A percentile compares a stretch with the other conserved stretches of the same genome.
These are phyloP conservation scores for Scaptomyza caliginosa DNA, from an alignment of 2,888 invertebrate genomes.

Conservation along the genomic window DNA sequence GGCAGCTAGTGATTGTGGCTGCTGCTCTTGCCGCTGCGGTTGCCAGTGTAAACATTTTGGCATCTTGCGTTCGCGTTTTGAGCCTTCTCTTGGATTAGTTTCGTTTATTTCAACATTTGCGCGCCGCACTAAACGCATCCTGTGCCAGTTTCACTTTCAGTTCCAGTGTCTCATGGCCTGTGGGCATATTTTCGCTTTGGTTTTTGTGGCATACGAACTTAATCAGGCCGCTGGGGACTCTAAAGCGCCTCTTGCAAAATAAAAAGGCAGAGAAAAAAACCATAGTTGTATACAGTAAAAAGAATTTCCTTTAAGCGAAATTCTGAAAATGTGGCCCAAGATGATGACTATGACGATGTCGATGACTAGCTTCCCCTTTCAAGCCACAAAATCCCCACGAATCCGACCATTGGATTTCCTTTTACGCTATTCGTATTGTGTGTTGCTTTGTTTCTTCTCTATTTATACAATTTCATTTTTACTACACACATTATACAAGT, in stretches of 20 bases:
- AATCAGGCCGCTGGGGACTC: constrained; percentile 79
- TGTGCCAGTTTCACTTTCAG: constrained; percentile 36
- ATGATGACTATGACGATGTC: constrained; percentile 72
- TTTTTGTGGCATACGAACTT: constrained; percentile 62
- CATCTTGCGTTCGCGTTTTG: constrained; percentile 55
- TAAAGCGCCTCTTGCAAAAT: constrained; percentile 51
- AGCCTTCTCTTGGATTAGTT: constrained; percentile 78
- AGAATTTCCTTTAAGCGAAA: constrained; percentile 71
- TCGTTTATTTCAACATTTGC: constrained; percentile 78
- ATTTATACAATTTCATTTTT: constrained; percentile 21
- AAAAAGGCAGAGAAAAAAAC: not conserved
- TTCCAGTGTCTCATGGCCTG: constrained; percentile 29
- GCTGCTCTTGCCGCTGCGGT: constrained; percentile 36
- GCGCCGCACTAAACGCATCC: constrained; percentile 74
- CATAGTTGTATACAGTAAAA: constrained; percentile 39
- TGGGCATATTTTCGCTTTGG: constrained; percentile 39
- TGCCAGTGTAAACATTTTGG: constrained; percentile 76
- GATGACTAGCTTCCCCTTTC: constrained; percentile 58
- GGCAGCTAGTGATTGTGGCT: constrained; percentile 40
- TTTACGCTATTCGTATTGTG: constrained; percentile 48
- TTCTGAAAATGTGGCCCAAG: constrained; percentile 52
- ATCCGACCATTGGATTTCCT: constrained; percentile 46
- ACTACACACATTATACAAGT: constrained; percentile 76
- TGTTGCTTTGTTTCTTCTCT: constrained; percentile 19
- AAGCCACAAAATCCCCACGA: not conserved